Evolutionary conservation across 2,797 vertebrate species (phyloP), one percentile per base, ranked within the genome.

Genomic region (Threskiornis aethiopicus): DNA sequence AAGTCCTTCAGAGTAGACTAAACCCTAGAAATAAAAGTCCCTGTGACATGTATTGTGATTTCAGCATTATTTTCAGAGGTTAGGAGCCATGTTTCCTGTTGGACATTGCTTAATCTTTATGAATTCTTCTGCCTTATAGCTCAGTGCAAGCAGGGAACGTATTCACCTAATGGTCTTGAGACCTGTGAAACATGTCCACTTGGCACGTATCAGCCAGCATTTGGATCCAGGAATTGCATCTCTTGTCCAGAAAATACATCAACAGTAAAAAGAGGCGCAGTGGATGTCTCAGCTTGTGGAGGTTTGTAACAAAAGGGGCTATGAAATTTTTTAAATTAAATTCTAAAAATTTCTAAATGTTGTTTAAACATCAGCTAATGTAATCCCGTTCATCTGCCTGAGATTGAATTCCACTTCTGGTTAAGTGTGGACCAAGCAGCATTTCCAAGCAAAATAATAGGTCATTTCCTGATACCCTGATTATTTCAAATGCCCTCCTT

Each of bases 141-240:
- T 95, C 99, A 99, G 96, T 99, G 99, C 97, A 99, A 99, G 92
- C 99, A 99, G 37, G 99, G 99, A 54, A 99, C 98, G 5, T 99
- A 99, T 52, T 99, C 99, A 31, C 51, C 98, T 88, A 99, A 99
- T 19, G 99, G 99, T 20, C 97, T 99, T 96, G 99, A 99, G 98
- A 99, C 98, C 5, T 99, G 99, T 25, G 99, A 99, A 97, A 99
- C 99, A 0, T 99, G 99, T 97, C 99, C 99, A 0, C 96, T 99
- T 97, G 99, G 99, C 76, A 98, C 99, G 77, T 99, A 99, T 81
- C 99, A 99, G 96, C 95, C 99, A 16, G 97, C 95, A 14, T 98
- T 98, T 76, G 99, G 99, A 62, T 98, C 99, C 76, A 99, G 97
- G 88, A 98, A 97, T 87, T 99, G 99, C 97, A 94, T 98, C 78